Base-by-base conservation (phyloP, 2,888 invertebrate species). In the Adelphocoris suturalis region DNA sequence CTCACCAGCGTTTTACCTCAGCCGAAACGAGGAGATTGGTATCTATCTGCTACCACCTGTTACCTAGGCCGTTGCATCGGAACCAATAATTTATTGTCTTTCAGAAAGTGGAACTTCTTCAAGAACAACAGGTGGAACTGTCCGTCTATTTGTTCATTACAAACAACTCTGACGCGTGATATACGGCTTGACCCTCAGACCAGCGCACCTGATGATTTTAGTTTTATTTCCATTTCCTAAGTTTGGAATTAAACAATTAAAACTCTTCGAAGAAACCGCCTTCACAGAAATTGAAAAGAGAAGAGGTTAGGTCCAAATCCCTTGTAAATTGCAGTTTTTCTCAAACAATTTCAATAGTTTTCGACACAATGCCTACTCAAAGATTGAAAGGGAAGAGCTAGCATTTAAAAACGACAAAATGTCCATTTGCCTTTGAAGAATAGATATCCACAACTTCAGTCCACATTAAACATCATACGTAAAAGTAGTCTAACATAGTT, bases 71-170 rank as follows among this genome's bases (percentile, higher is more conserved):
- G 23, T 23, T 23, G 23, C 68, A 68, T 23, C 27, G 68, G 23
- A 9, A 68, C 23, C 68, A 68, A 23, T 68, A 68, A 68, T 68
- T 68, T 37, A 37, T 7, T 4, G 23, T 68, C 23, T 68, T 68
- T 27, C 68, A 7, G 68, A 23, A 23, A 37, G 37, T 37, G 19
- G 68, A 68, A 19, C 23, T 82, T 82, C 52, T 82, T 52, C 47
- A n/a, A 52, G 9, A 14, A 48, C 5, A 7, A 27, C 82, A 82
- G 82, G 52, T 82, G 82, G n/a, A n/a, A 19, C 48, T 1, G 16
- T 48, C 81, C 52, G 82, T 4, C 82, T 82, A 82, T 82, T 82
- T 82, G 82, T 82, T 82, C 82, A 82, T 52, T 82, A 82, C 82
- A 23, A 11, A 23, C 48, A 52, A 82, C n/a, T 82, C 48, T 3